A percentile compares a stretch with the other conserved stretches of the same genome.
Conservation (phyloP, 1,140 invertebrate genomes). For the Melanaphis sacchari region DNA sequence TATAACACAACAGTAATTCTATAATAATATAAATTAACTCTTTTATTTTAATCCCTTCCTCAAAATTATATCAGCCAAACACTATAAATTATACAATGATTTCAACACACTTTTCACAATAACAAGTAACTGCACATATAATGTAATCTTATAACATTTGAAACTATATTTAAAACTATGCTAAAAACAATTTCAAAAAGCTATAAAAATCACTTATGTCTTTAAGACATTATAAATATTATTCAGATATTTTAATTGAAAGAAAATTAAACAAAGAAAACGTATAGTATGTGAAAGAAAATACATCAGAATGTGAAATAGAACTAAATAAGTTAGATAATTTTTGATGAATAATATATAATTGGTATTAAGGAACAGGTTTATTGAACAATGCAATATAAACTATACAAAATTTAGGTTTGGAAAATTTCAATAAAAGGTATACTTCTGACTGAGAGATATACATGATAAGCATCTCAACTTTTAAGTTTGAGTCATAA, state of each 20-base stretch:
- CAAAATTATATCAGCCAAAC: neutral
- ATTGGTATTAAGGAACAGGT: neutral
- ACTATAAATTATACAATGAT: neutral
- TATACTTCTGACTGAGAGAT: neutral
- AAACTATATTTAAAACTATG: neutral
- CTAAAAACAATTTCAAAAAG: neutral
- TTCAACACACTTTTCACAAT: neutral
- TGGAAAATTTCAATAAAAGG: neutral
- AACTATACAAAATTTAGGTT: neutral
- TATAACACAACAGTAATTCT: neutral
- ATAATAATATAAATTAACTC: neutral
- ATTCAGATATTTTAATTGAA: neutral
- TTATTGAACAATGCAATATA: neutral
- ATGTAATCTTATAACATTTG: neutral
- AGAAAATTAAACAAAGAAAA: neutral
- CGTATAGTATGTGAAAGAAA: neutral
- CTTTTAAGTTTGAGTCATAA: neutral
- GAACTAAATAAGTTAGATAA: neutral
- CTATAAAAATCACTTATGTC: neutral
- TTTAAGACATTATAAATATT: neutral
- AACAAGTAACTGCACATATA: neutral
- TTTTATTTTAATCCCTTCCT: neutral
- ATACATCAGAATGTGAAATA: neutral
- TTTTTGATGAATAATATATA: neutral
- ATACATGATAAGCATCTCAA: neutral